These are phyloP conservation scores for Lepus americanus DNA, from an alignment of 2,113 vertebrate genomes.

Conservation along the genomic window DNA sequence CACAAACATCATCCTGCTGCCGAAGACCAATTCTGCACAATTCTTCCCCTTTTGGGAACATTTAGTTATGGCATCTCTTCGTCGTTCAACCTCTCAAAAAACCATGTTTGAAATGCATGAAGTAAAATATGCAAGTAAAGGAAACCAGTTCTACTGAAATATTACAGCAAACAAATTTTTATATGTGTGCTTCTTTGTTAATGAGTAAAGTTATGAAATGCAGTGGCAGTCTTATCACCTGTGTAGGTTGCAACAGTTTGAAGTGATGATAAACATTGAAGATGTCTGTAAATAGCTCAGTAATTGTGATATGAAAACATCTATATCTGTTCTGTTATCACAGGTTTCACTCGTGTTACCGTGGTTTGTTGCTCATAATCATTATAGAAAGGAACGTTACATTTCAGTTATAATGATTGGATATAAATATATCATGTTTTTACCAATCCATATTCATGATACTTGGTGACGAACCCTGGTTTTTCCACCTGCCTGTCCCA, in stretches of 20 bases:
- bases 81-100: background rate
- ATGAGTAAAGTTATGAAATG: background rate
- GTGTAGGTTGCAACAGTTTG: background rate
- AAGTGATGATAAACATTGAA: background rate
- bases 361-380: background rate
- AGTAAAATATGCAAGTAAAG: background rate
- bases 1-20: background rate
- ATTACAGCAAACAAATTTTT: background rate
- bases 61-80: background rate
- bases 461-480: background rate
- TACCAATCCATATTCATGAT: background rate
- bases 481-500: background rate
- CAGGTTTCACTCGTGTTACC: background rate
- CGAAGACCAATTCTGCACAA: background rate
- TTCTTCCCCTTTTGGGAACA: background rate
- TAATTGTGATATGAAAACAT: background rate
- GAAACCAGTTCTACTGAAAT: background rate
- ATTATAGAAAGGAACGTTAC: background rate
- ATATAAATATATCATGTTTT: background rate
- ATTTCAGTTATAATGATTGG: background rate
- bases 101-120: background rate
- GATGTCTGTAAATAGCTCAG: background rate
- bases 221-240: background rate
- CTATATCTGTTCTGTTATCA: background rate
- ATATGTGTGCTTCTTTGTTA: background rate